Evolutionary conservation across 2,888 invertebrate species (phyloP), one percentile per base, ranked within the genome.

Genomic region (Tridacna gigas): DNA sequence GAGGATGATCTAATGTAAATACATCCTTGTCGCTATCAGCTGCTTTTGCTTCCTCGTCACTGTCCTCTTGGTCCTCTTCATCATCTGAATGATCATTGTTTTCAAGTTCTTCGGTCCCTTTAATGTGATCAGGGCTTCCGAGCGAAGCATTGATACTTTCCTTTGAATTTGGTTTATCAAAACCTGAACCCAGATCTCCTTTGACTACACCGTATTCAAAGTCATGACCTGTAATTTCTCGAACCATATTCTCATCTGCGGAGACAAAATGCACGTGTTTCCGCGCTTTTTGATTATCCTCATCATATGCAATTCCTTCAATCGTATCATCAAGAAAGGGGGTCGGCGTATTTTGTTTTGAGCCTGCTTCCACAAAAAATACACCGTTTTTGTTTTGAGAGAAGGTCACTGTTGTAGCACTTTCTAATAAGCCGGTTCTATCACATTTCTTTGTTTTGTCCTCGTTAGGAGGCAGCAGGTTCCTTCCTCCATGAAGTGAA

Each of bases 241-340:
- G 12, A 13, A 71, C 51, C 25, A 71, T 45, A 45, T 67, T 37
- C 20, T 28, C 45, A 65, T 65, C 65, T 20, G 12, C 37, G 4
- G 67, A 51, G 1, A 22, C 22, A 25, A 51, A 71, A 15, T 71
- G 71, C 12, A 71, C 48, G 25, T 71, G 48, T 51, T 25, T 71
- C 3, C 71, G 48, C 37, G 76, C 73, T 22, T 60, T 56, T 37
- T 73, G 69, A 65, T 83, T 83, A 47, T 83, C 83, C 11, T 83
- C 83, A 48, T 83, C 83, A 37, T 83, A 83, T 13, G 63, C 79
- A 20, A 83, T 83, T 47, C 83, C 83, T 45, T 37, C 37, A 51
- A 22, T 51, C 12, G 47, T 13, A 13, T 51, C 25, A 12, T n/a
- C 20, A 25, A 22, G 22, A 26, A 22, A 5, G 18, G 25, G 11